These are phyloP conservation scores for Pelagia noctiluca DNA, from an alignment of 30 jellyfish, hydroid and myxozoan species.

Conservation along the genomic window DNA sequence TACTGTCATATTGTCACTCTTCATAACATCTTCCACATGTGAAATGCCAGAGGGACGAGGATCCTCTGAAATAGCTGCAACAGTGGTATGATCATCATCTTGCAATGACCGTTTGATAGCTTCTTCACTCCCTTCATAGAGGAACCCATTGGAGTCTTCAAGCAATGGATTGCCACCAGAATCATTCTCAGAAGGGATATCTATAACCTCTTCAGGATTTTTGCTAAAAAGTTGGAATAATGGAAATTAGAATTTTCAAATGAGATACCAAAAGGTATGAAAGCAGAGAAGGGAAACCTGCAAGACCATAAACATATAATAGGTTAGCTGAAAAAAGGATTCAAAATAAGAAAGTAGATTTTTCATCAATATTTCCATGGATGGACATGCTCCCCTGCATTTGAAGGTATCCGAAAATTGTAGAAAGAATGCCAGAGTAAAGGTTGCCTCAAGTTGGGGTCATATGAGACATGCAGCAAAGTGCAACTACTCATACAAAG, in stretches of 20 bases:
- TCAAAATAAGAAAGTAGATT: slow-evolving; percentile 17
- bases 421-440: slow-evolving; percentile 21
- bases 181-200: slow-evolving; percentile 24
- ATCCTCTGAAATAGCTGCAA: slow-evolving; percentile 20
- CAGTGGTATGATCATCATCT: slow-evolving; percentile 20
- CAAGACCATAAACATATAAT: slow-evolving; percentile 17
- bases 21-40: slow-evolving; percentile 17
- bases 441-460: slow-evolving; percentile 28
- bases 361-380: slow-evolving; percentile 19
- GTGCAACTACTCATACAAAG: slow-evolving; percentile 20
- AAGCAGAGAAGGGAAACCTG: slow-evolving; percentile 30
- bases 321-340: slow-evolving; percentile 5
- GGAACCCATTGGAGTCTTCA: slow-evolving; percentile 30
- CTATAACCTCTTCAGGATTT: slow-evolving; percentile 29
- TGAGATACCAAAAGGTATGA: slow-evolving; percentile 16
- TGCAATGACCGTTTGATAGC: slow-evolving; percentile 31
- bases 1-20: slow-evolving; percentile 28
- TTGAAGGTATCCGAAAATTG: background rate
- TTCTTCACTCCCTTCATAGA: slow-evolving; percentile 18
- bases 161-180: slow-evolving; percentile 34
- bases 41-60: slow-evolving; percentile 33
- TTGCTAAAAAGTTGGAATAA: slow-evolving; percentile 14
- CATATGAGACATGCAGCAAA: slow-evolving; percentile 27
- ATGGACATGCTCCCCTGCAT: slow-evolving; percentile 19
- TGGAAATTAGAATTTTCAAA: slow-evolving; percentile 16